Base-by-base conservation (phyloP, 92 coral and sea anemone species). In the Pocillopora grandis region DNA sequence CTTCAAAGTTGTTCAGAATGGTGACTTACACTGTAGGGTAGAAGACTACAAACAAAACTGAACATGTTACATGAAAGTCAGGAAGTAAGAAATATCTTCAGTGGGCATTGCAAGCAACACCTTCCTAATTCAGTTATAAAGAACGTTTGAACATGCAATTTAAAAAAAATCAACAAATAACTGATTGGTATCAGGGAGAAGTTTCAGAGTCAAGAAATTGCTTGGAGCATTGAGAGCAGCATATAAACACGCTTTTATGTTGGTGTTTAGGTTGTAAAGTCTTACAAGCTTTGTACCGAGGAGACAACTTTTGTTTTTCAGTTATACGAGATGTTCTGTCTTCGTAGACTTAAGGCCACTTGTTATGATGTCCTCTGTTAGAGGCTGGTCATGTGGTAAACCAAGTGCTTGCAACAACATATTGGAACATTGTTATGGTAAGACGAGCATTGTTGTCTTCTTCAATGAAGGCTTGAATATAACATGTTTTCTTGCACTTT, bases 261-360 rank as follows among this genome's bases (percentile, higher is more conserved):
- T 27, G 31, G 1, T 20, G 37, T 20, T 7, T 7, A 67, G 35
- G 72, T 68, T 68, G 72, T 21, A 12, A 68, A 68, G 72, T 68
- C 72, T 21, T 21, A 68, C 72, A 68, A 68, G 72, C 72, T 68
- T 68, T 20, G 42, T 68, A 68, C 72, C 21, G 13, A 68, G 33
- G 72, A 68, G 72, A 68, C 72, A 68, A 68, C 72, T 20, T 68
- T 68, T 9, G 48, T 68, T 68, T 68, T 68, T 68, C 72, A 20
- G 72, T 68, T 68, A 48, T 68, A 68, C 72, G 72, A 68, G 42
- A 68, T 68, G 72, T 68, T 68, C 72, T 18, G 35, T 68, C 3
- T 68, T 68, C 23, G 72, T 68, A 68, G 42, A 68, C 72, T 68
- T 68, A 68, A 68, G 72, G 72, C 72, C 72, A 33, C 72, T 68